These are phyloP conservation scores for Limonius californicus DNA, from an alignment of 1,140 invertebrate genomes.

Conservation along the genomic window DNA sequence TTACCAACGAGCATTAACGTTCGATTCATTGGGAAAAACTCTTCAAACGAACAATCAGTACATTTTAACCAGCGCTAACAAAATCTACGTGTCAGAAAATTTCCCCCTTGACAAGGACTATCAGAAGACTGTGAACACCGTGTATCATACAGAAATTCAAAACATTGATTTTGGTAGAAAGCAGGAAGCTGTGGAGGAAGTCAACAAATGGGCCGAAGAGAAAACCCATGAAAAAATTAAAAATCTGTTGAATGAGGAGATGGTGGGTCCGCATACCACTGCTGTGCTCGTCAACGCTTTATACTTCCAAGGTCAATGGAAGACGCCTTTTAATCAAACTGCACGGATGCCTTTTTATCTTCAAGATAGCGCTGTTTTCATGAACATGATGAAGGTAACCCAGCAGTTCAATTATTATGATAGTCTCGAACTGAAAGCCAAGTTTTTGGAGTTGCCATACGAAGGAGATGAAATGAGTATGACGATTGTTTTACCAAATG, in stretches of 20 bases:
- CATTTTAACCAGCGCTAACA: conserved; percentile 33
- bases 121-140: neutral
- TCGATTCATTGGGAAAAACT: conserved; percentile 29
- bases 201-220: conserved; percentile 67
- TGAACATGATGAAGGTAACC: too few relatives aligned
- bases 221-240: conserved; percentile 68
- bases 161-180: conserved; percentile 52
- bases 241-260: conserved; percentile 56
- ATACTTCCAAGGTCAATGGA: conserved; percentile 63
- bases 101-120: conserved; percentile 34
- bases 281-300: conserved; percentile 76
- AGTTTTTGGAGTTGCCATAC: too few relatives aligned
- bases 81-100: conserved; percentile 49
- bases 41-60: conserved; percentile 50
- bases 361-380: too few relatives aligned
- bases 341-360: too few relatives aligned
- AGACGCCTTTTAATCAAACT: too few relatives aligned
- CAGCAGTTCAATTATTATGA: too few relatives aligned
- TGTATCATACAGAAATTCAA: neutral
- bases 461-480: too few relatives aligned
- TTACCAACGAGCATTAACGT: neutral
- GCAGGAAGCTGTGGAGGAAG: conserved; percentile 44
- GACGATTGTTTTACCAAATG: too few relatives aligned
- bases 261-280: conserved; percentile 51
- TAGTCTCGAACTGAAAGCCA: too few relatives aligned